Conservation (phyloP, 2,113 vertebrate genomes). For the Xiphophorus maculatus region DNA sequence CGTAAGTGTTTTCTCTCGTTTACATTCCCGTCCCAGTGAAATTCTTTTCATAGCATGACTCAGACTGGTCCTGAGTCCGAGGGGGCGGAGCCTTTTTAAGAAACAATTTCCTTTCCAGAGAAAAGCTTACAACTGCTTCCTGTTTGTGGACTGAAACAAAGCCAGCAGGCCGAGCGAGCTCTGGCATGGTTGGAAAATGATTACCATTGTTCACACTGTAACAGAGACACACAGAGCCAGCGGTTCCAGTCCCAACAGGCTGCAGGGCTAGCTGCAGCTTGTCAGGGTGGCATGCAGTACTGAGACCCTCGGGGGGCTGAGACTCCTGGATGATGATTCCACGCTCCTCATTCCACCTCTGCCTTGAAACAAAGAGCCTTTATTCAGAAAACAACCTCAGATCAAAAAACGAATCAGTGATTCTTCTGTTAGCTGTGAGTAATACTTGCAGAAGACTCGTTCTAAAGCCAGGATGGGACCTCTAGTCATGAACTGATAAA, state of each 20-base stretch:
- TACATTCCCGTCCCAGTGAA: not conserved
- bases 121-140: slow-evolving; percentile 24
- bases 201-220: slow-evolving; percentile 55
- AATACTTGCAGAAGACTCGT: not conserved
- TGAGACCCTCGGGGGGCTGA: slow-evolving; percentile 18
- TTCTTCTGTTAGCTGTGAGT: not conserved
- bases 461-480: too few species aligned
- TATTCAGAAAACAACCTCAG: not conserved
- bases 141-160: slow-evolving; percentile 46
- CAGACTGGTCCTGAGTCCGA: not conserved
- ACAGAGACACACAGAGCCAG: slow-evolving; percentile 26
- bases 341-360: not conserved
- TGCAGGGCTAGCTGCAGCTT: slow-evolving; percentile 19
- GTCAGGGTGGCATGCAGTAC: slow-evolving; percentile 20
- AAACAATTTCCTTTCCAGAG: slow-evolving; percentile 11
- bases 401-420: not conserved
- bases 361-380: slow-evolving; percentile 1
- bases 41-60: not conserved
- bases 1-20: not conserved
- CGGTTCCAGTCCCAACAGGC: slow-evolving; percentile 40
- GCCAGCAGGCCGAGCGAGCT: slow-evolving; percentile 29
- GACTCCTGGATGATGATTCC: slow-evolving; percentile 1
- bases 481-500: too few species aligned
- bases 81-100: not conserved
- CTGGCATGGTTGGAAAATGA: slow-evolving; percentile 51